phyloP scores from a whole-genome alignment of 2,797 vertebrate species.

The Lerista edwardsae region DNA sequence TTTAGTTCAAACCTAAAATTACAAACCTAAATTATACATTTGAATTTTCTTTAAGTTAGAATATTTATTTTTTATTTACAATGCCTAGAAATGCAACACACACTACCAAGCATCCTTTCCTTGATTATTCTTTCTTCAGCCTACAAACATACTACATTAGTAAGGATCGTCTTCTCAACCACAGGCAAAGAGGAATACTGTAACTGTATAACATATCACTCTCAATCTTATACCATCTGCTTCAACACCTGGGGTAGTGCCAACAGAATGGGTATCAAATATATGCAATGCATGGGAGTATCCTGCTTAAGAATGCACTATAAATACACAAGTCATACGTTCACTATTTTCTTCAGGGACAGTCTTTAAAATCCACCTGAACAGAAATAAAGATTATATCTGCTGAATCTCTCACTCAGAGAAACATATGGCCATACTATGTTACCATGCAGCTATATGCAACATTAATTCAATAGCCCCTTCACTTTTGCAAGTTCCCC shows the following conservation, averaged over 20 bases:
- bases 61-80: neutral
- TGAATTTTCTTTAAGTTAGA: neutral
- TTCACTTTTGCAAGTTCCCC: neutral
- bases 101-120: no score
- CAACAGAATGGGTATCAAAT: slow-evolving; percentile 48
- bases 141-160: neutral
- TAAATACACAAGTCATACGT: slow-evolving; percentile 60
- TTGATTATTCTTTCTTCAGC: neutral
- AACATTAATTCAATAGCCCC: neutral
- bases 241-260: slow-evolving; percentile 15
- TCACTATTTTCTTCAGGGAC: slow-evolving; percentile 10
- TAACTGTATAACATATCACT: slow-evolving; percentile 21
- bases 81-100: no score
- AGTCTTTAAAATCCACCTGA: slow-evolving; percentile 29
- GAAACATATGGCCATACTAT: neutral
- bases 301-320: slow-evolving; percentile 35
- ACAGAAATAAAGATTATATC: slow-evolving; percentile 4
- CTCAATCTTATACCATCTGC: slow-evolving; percentile 48
- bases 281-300: slow-evolving; percentile 38
- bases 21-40: neutral
- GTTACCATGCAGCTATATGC: neutral
- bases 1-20: neutral
- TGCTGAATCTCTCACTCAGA: slow-evolving; percentile 3
- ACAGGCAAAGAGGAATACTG: slow-evolving; percentile 3
- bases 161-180: neutral